Percentiles rank a stretch among this genome's conserved stretches.
These are phyloP conservation scores for Apantesis nais DNA, from an alignment of 2,888 invertebrate genomes.

Conservation along the genomic window DNA sequence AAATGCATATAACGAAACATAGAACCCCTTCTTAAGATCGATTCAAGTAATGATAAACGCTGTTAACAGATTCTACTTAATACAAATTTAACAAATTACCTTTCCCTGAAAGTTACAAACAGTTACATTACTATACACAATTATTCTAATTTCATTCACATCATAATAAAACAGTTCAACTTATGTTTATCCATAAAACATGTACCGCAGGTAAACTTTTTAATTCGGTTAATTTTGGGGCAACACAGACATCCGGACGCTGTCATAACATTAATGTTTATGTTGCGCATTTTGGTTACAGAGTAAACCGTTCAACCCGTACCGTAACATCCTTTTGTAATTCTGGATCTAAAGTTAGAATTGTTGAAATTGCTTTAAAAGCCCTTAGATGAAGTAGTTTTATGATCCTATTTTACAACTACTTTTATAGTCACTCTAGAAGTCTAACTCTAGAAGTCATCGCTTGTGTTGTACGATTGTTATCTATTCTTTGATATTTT, in stretches of 20 bases:
- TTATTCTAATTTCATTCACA: not conserved
- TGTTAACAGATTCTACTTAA: not conserved
- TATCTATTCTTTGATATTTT: not conserved
- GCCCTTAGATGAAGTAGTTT: slow-evolving; percentile 18
- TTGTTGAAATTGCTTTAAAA: slow-evolving; percentile 27
- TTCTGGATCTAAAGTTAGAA: slow-evolving; percentile 23
- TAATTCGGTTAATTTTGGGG: slow-evolving; percentile 32
- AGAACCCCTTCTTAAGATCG: no score
- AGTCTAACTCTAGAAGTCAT: not conserved
- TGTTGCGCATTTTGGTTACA: slow-evolving; percentile 35
- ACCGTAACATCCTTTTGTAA: slow-evolving; percentile 24
- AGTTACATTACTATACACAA: not conserved
- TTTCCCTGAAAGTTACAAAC: not conserved
- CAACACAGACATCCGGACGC: slow-evolving; percentile 28
- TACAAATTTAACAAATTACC: not conserved
- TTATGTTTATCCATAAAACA: slow-evolving; percentile 16
- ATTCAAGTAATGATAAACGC: not conserved
- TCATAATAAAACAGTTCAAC: slow-evolving; percentile 11
- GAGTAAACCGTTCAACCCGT: slow-evolving; percentile 31
- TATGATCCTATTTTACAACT: slow-evolving; percentile 11
- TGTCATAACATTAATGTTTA: slow-evolving; percentile 42
- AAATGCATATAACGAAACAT: no score
- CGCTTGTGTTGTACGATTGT: no score
- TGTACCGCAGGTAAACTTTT: slow-evolving; percentile 28
- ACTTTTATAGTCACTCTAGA: not conserved